Base-by-base conservation (phyloP, 2,113 vertebrate species). In the Heloderma charlesbogerti region DNA sequence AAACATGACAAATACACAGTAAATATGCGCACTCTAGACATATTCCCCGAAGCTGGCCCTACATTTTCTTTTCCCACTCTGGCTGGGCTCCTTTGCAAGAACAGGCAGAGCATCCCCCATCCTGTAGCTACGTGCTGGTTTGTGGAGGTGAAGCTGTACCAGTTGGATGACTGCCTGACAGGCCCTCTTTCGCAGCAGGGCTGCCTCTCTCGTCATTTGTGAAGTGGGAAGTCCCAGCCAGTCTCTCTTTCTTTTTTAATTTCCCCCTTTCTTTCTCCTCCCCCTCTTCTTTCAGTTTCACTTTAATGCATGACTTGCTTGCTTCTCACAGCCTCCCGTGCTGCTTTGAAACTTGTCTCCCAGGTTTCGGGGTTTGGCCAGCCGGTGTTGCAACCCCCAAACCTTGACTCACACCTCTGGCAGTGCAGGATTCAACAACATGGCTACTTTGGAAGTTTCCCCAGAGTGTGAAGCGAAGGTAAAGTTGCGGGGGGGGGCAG, bases 211-310 rank as follows among this genome's bases (percentile, higher is more conserved):
- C 15, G 15, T 3, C 79, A 22, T 43, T 1, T 22, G 20, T 12
- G 27, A 25, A 18, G 45, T 20, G 84, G 84, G 84, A 86, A 72
- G 67, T 51, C 67, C 74, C 54, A 9, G 4, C 34, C 16, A 25
- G 4, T 3, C 9, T 31, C 16, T 16, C 34, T 8, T 3, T 48
- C 15, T 81, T 37, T 37, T 27, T 6, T 67, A 16, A 25, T 10
- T 12, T 7, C 25, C 45, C 31, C 31, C 31, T 37, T 9, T 31
- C 27, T 18, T 48, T 66, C 29, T 29, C 87, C 34, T 45, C 75
- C 75, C 48, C 15, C 4, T 25, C 67, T 86, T 37, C 77, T 88
- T 88, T 88, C 87, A 4, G 69, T 88, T 88, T 88, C 87, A 45
- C 87, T 88, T 81, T 69, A 4, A 66, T 79, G 87, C 87, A 13